These are phyloP conservation scores for Coelopa pilipes DNA, from an alignment of 2,888 invertebrate genomes.

Conservation along the genomic window DNA sequence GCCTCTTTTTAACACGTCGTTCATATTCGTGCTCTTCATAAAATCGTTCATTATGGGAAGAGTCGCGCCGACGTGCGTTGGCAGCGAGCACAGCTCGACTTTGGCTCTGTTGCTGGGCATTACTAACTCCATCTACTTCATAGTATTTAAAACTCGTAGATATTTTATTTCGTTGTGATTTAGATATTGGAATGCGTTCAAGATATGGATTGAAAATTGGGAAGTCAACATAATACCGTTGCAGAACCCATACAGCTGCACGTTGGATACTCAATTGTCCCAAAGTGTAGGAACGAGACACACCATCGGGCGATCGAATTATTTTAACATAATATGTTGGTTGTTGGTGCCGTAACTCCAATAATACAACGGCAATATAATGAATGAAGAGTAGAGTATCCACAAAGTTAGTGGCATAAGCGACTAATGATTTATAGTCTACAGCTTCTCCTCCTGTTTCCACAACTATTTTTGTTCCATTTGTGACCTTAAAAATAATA, in stretches of 20 bases:
- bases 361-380: constrained; percentile 90
- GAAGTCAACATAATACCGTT: constrained; percentile 96
- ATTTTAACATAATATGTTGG: constrained; percentile 90
- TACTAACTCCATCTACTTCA: constrained; percentile 89
- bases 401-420: constrained; percentile 91
- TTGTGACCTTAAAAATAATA: constrained; percentile 67
- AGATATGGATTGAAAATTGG: constrained; percentile 96
- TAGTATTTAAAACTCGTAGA: constrained; percentile 94
- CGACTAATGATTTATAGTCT: constrained; percentile 89
- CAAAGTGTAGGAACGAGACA: constrained; percentile 86
- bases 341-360: constrained; percentile 92
- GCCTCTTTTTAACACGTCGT: constrained; percentile 87
- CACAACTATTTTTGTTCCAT: constrained; percentile 81
- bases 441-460: constrained; percentile 80
- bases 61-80: constrained; percentile 84
- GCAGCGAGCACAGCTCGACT: constrained; percentile 78
- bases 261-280: constrained; percentile 93
- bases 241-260: constrained; percentile 93
- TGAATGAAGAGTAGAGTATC: constrained; percentile 96
- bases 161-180: constrained; percentile 78
- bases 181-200: constrained; percentile 88
- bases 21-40: constrained; percentile 99
- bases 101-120: constrained; percentile 77
- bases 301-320: constrained; percentile 95
- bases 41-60: constrained; percentile 96